These are phyloP conservation scores for Anorthoa munda DNA, from an alignment of 2,888 invertebrate genomes.

Conservation along the genomic window DNA sequence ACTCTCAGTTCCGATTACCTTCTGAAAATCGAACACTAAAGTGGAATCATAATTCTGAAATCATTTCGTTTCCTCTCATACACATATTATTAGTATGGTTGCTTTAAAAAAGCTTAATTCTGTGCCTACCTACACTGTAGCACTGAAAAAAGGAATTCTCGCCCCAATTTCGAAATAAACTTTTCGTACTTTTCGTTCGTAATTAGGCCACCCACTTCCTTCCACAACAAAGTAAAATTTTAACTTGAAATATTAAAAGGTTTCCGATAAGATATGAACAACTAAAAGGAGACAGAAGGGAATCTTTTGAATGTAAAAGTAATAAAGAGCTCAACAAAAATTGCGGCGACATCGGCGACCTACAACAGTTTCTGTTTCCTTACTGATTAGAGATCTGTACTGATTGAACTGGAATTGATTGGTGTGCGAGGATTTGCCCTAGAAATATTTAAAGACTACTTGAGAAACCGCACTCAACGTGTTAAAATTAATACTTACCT, in stretches of 20 bases:
- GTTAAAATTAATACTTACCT: no score
- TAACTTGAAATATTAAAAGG: conserved; percentile 49
- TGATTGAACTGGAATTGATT: no score
- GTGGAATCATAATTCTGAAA: not conserved
- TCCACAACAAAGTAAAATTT: conserved; percentile 32
- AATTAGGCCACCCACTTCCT: conserved; percentile 49
- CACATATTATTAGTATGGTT: not conserved
- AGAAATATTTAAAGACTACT: no score
- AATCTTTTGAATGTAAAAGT: conserved; percentile 35
- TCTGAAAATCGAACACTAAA: not conserved
- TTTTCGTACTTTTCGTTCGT: conserved; percentile 27
- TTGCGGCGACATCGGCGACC: not conserved
- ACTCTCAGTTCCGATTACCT: not conserved
- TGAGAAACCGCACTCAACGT: no score
- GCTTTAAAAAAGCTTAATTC: not conserved
- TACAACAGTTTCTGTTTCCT: no score
- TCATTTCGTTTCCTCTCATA: not conserved
- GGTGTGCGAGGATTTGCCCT: no score
- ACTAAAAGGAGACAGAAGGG: conserved; percentile 28
- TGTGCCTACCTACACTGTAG: not conserved
- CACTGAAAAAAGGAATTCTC: not conserved
- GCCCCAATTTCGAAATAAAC: conserved; percentile 20
- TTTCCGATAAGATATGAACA: conserved; percentile 42
- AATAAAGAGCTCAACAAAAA: conserved; percentile 18
- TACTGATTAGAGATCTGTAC: no score